Conservation (phyloP, 2,797 vertebrate species). For the Agapornis canus region DNA sequence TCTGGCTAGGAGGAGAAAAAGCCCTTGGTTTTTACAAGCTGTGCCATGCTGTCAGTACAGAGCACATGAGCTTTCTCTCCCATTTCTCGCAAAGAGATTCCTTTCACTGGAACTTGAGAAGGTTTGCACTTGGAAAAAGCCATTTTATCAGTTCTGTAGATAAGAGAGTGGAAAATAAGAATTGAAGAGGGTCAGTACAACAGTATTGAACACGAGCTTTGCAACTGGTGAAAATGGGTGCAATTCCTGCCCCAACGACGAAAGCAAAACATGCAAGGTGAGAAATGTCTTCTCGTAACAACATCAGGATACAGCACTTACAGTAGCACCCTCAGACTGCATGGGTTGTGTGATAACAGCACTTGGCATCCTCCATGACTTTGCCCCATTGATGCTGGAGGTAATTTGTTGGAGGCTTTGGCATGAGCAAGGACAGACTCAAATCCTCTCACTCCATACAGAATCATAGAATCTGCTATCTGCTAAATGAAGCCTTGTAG, state of each 20-base stretch:
- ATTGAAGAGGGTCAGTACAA: background rate
- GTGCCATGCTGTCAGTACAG: background rate
- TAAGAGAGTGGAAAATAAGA: fast-evolving
- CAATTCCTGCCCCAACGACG: background rate
- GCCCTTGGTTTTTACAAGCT: background rate
- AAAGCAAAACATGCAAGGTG: background rate
- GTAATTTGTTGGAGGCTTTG: background rate
- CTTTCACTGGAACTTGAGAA: background rate
- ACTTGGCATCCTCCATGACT: background rate
- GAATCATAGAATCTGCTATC: background rate
- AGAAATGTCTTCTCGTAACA: background rate
- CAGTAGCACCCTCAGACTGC: fast-evolving
- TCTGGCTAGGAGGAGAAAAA: fast-evolving
- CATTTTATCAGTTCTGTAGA: background rate
- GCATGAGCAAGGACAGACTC: background rate
- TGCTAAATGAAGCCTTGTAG: constrained; percentile 4
- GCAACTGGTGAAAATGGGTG: background rate
- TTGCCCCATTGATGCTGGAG: background rate
- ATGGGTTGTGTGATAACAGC: background rate
- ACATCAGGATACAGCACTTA: fast-evolving
- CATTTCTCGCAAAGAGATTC: background rate
- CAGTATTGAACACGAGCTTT: fast-evolving
- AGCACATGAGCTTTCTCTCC: background rate
- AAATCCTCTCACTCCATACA: background rate
- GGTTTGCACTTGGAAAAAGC: background rate